A percentile compares a stretch with the other conserved stretches of the same genome.
These are phyloP conservation scores for Nebria brevicollis DNA, from an alignment of 2,888 invertebrate species.

Conservation along the genomic window DNA sequence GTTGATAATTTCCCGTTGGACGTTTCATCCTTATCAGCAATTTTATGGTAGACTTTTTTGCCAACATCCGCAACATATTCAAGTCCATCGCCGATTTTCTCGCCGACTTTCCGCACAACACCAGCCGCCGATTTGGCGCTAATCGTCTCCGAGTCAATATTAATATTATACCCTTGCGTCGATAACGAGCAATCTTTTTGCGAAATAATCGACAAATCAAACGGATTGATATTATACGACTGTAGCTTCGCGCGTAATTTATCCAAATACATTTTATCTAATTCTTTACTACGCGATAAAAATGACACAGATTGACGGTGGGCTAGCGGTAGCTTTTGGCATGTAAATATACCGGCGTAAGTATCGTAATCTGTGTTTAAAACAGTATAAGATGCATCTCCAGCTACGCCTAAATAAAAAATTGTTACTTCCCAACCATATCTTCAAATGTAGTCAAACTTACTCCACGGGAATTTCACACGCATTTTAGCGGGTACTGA, in stretches of 20 bases:
- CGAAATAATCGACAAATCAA: conserved; percentile 77
- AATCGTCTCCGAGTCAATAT: conserved; percentile 81
- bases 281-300: conserved; percentile 76
- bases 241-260: conserved; percentile 74
- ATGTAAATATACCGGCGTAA: conserved; percentile 82
- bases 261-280: conserved; percentile 76
- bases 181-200: conserved; percentile 77
- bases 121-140: conserved; percentile 77
- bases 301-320: conserved; percentile 84
- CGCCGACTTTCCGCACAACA: conserved; percentile 77
- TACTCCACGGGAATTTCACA: conserved; percentile 82
- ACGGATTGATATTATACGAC: conserved; percentile 78
- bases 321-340: conserved; percentile 79
- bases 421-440: conserved; percentile 19
- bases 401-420: conserved; percentile 72
- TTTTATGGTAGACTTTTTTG: conserved; percentile 75
- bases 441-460: conserved; percentile 61
- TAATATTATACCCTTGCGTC: conserved; percentile 72
- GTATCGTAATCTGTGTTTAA: conserved; percentile 78
- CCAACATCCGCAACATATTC: conserved; percentile 77
- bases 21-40: conserved; percentile 61
- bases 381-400: conserved; percentile 78
- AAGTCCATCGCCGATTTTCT: conserved; percentile 73
- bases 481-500: conserved; percentile 77
- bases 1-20: conserved; percentile 46